Base-by-base conservation (phyloP, 1,140 invertebrate genomes). In the Muscidifurax raptorellus region DNA sequence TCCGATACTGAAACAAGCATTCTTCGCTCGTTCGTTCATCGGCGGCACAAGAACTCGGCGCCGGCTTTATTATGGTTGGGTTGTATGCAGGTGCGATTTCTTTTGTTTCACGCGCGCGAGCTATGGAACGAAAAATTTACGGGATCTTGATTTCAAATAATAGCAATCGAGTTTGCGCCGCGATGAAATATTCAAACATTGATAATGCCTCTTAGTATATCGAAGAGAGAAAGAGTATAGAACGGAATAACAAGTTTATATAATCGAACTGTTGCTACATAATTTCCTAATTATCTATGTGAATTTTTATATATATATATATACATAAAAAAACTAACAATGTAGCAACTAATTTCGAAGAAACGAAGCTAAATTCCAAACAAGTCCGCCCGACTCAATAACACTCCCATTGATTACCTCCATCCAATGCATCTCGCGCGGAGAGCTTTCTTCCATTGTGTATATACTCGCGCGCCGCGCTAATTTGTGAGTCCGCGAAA, bases 1-100 rank as follows among this genome's bases (percentile, higher is more conserved):
- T 75, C 80, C 67, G 28, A 82, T 82, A 82, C 44, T 25, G 80
- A 72, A 81, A 82, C 80, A 75, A 59, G 69, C 69, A 82, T 59
- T 82, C 80, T 75, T 82, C 15, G 32, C 28, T 64, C 32, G 36
- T 18, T 22, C 72, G 32, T 36, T 25, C 66, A 25, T 69, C 12
- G 30, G 2, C 2, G 13, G 74, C 30, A 0, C 22, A 44, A 47
- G 44, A 47, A 47, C 44, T 47, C 12, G 12, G 44, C 74, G 5
- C 27, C 36, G 74, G 18, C 25, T 77, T 28, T 77, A 28, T 28
- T 59, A 32, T 32, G 32, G 12, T 2, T 47, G 75, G 10, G 1
- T 25, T 32, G 44, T 25, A 64, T 79, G 18, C 30, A 32, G 74
- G 77, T 67, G 77, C 66, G 25, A 80, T 80, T 69, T 80, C 78